Evolutionary conservation across 2,113 vertebrate species (phyloP), one percentile per base, ranked within the genome.

Genomic region (Zeus faber): DNA sequence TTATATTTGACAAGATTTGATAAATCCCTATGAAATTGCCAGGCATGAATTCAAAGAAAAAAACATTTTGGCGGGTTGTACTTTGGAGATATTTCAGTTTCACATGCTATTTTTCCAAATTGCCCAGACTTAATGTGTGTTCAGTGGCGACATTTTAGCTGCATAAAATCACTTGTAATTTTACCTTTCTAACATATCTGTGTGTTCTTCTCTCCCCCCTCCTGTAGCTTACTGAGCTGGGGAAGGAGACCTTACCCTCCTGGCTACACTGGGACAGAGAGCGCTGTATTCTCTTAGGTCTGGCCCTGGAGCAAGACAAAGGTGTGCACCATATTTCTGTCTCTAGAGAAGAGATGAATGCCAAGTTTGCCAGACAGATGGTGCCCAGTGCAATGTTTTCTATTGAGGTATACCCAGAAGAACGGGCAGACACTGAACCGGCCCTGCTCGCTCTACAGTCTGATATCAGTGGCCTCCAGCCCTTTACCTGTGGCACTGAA

Each of bases 231-330:
- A 91, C 90, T 0, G 92, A 95, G 7, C 88, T 91, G 41, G 95
- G 93, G 63, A 96, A 93, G 83, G 90, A 93, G 31, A 82, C 81
- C 24, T 79, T 97, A 70, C 95, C 95, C 8, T 84, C 91, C 16
- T 98, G 95, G 95, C 82, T 98, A 39, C 89, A 92, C 64, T 97
- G 94, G 95, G 94, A 97, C 2, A 40, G 52, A 0, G 87, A 90
- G 55, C 87, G 77, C 66, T 91, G 89, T 62, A 79, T 81, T 51
- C 72, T 98, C 27, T 92, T 90, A 85, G 96, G 95, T 40, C 84
- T 98, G 54, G 95, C 96, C 23, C 90, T 98, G 26, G 94, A 96
- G 76, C 91, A 89, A 0, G 95, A 98, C 83, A 97, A 94, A 81
- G 95, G 96, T 0, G 89, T 95, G 45, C 91, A 96, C 80, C 95